phyloP scores from a whole-genome alignment of 2,113 vertebrate species.

The Anser brachyrhynchus region DNA sequence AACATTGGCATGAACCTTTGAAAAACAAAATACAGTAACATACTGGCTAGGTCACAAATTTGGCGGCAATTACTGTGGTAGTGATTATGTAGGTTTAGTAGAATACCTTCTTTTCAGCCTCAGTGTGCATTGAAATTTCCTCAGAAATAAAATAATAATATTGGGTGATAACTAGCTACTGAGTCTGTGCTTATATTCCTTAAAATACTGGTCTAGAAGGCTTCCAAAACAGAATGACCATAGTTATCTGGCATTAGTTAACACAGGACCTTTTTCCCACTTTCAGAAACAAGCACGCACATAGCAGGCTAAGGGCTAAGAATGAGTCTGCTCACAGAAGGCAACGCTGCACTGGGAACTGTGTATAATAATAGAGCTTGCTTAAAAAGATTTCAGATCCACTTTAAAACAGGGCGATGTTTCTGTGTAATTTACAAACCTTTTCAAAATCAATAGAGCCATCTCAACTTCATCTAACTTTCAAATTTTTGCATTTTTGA shows the following conservation, averaged over 20 bases:
- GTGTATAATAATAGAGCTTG: conserved; percentile 33
- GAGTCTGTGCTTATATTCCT: neutral
- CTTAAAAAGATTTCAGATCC: conserved; percentile 46
- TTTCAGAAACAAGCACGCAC: neutral
- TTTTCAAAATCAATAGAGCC: conserved; percentile 71
- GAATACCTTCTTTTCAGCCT: neutral
- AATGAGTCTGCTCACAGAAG: neutral
- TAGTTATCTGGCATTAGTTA: neutral
- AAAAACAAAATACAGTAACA: neutral
- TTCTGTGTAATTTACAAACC: conserved; percentile 63
- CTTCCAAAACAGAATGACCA: neutral
- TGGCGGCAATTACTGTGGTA: neutral
- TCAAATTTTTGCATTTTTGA: conserved; percentile 74
- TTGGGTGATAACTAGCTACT: neutral
- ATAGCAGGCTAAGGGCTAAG: neutral
- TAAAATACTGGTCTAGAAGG: neutral
- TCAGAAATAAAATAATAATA: neutral
- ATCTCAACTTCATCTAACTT: conserved; percentile 59
- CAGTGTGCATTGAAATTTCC: neutral
- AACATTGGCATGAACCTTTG: neutral
- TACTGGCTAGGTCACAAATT: neutral
- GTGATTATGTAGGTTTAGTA: neutral
- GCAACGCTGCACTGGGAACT: neutral
- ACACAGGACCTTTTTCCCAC: neutral
- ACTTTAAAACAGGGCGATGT: conserved; percentile 45